Base-by-base conservation (phyloP, 2,113 vertebrate species). In the Stegostoma tigrinum region DNA sequence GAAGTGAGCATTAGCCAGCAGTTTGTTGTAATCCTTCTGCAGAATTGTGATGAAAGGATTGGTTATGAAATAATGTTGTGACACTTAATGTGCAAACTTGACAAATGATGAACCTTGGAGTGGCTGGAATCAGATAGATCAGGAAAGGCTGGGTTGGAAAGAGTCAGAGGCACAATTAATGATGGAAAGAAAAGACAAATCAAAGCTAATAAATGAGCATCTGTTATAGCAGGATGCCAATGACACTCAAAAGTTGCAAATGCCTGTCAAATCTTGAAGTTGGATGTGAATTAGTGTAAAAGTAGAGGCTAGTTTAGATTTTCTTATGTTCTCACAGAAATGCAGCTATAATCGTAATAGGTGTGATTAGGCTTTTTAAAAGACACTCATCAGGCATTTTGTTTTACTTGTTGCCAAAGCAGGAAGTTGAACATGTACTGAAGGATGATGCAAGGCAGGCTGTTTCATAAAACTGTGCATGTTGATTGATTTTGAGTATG, bases 351-450 rank as follows among this genome's bases (percentile, higher is more conserved):
- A 95, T 95, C 94, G 48, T 95, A 10, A 72, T 14, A 75, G 68
- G 12, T 72, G 48, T 95, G 68, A 72, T 95, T 27, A 95, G 66
- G 23, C 38, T 70, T 38, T 94, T 94, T 70, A 10, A 42, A 67
- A 94, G 45, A 2, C 67, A 34, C 68, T 72, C 72, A 68, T 95
- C 94, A 95, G 38, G 70, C 72, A 5, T 95, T 95, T 72, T 52
- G 68, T 95, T 61, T 95, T 75, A 72, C 67, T 42, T 75, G 67
- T 95, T 95, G 94, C 94, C 94, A 95, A 72, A 75, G 68, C 68
- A 95, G 94, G 94, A 95, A 95, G 94, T 95, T 95, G 68, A 68
- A 95, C 52, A 95, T 72, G 27, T 95, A 45, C 68, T 52, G 52
- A 95, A 95, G 27, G 68, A 67, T 27, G 67, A 95, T 72, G 68